Conservation (phyloP, 23 tunicate species). For the Clavelina lepadiformis region DNA sequence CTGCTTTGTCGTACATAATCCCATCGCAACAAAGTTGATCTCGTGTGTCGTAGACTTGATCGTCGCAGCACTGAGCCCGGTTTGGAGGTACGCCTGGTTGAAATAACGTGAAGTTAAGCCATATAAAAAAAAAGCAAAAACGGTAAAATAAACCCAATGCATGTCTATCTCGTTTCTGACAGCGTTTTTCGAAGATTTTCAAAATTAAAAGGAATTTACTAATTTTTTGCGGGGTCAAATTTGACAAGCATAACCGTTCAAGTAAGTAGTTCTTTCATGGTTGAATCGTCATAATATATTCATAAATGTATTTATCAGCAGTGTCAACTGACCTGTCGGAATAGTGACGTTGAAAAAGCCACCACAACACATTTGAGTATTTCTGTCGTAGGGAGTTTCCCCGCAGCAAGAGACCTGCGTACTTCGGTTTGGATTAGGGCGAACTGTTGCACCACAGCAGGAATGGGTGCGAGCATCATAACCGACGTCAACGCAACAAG, state of each 20-base stretch:
- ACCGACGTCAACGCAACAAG: slow-evolving; percentile 83
- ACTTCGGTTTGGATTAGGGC: slow-evolving; percentile 34
- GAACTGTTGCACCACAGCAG: slow-evolving; percentile 62
- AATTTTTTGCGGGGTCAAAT: too few species aligned
- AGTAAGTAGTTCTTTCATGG: too few species aligned
- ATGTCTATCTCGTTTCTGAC: too few species aligned
- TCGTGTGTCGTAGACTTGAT: slow-evolving; percentile 48
- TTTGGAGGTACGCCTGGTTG: slow-evolving; percentile 39
- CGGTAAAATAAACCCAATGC: too few species aligned
- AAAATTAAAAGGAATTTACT: slow-evolving; percentile 1
- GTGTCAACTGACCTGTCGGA: slow-evolving; percentile 63
- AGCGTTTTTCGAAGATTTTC: too few species aligned
- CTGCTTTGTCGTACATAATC: slow-evolving; percentile 21
- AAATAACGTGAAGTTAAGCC: too few species aligned
- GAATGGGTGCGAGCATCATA: slow-evolving; percentile 75
- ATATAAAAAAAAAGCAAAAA: too few species aligned
- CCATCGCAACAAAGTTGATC: slow-evolving; percentile 75
- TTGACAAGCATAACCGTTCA: too few species aligned
- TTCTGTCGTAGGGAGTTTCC: slow-evolving; percentile 29
- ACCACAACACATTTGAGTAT: slow-evolving; percentile 62
- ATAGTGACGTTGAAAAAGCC: slow-evolving; percentile 48
- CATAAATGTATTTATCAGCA: too few species aligned
- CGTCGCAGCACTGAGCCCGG: slow-evolving; percentile 67
- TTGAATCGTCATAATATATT: too few species aligned
- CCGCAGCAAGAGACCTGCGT: slow-evolving; percentile 54